phyloP scores from a whole-genome alignment of 1,140 invertebrate species.

The Phocides pigmalion region DNA sequence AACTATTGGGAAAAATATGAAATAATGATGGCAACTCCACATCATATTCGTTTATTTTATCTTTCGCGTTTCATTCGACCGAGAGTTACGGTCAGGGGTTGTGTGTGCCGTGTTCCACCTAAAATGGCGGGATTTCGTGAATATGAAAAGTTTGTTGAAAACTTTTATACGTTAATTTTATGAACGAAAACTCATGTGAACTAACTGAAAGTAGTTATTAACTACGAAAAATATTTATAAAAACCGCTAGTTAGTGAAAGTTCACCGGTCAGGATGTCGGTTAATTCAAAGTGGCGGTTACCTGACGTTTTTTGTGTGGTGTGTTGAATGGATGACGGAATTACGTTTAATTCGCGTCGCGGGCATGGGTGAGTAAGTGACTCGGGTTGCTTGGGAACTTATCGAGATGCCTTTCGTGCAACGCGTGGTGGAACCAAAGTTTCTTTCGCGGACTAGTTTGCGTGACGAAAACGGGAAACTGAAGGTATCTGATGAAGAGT shows the following conservation, averaged over 20 bases:
- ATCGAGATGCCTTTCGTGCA: constrained; percentile 89
- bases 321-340: constrained; percentile 80
- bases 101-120: constrained; percentile 37
- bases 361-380: constrained; percentile 75
- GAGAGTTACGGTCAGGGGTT: constrained; percentile 44
- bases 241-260: constrained; percentile 60
- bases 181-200: constrained; percentile 49
- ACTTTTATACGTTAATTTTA: constrained; percentile 60
- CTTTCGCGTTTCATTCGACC: constrained; percentile 63
- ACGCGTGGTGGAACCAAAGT: constrained; percentile 87
- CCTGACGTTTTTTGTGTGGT: constrained; percentile 82
- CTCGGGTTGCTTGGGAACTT: constrained; percentile 54
- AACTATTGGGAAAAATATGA: constrained; percentile 1
- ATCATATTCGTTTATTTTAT: constrained; percentile 29
- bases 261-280: constrained; percentile 76
- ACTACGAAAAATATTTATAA: constrained; percentile 39
- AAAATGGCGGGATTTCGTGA: constrained; percentile 76
- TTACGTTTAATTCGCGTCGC: constrained; percentile 75
- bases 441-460: constrained; percentile 86
- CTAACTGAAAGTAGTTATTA: constrained; percentile 42
- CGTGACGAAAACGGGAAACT: constrained; percentile 84
- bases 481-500: constrained; percentile 86
- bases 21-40: constrained; percentile 40
- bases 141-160: constrained; percentile 72
- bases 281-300: constrained; percentile 83